Evolutionary conservation across 2,888 invertebrate genomes (phyloP).

Genomic region (Pecten maximus): DNA sequence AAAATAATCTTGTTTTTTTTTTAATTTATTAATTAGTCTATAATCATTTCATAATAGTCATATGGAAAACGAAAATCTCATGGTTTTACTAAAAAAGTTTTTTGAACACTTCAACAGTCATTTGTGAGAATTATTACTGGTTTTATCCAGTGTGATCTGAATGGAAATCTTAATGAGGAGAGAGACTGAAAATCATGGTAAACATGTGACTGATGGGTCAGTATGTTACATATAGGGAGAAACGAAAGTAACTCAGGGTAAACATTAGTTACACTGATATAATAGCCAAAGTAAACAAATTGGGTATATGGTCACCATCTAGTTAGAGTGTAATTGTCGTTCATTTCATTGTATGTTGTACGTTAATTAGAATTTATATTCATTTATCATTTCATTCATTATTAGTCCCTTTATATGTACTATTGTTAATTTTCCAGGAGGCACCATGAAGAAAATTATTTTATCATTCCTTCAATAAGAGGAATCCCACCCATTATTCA

Average conservation of each 20-base stretch:
- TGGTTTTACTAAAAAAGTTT: background rate
- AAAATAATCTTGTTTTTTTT: background rate
- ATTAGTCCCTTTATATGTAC: conserved; percentile 24
- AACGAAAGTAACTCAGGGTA: conserved; percentile 18
- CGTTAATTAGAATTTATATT: background rate
- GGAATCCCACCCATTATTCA: background rate
- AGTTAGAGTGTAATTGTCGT: background rate
- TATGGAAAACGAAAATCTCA: background rate
- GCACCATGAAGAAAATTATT: background rate
- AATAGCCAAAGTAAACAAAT: conserved; percentile 1
- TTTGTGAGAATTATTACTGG: background rate
- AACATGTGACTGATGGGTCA: background rate
- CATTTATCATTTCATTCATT: conserved; percentile 21
- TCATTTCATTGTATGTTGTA: conserved; percentile 35
- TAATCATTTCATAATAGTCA: background rate
- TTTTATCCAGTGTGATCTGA: background rate
- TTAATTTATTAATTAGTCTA: conserved; percentile 9
- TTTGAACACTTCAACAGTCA: conserved; percentile 1
- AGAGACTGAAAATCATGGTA: background rate
- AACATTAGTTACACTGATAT: background rate
- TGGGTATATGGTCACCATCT: conserved; percentile 6
- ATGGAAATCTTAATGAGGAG: background rate
- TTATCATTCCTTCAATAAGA: background rate
- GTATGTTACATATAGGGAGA: background rate
- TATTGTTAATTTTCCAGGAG: background rate